These are phyloP conservation scores for Lepidochrysops patricia DNA, from an alignment of 2,888 invertebrate genomes.

Conservation along the genomic window DNA sequence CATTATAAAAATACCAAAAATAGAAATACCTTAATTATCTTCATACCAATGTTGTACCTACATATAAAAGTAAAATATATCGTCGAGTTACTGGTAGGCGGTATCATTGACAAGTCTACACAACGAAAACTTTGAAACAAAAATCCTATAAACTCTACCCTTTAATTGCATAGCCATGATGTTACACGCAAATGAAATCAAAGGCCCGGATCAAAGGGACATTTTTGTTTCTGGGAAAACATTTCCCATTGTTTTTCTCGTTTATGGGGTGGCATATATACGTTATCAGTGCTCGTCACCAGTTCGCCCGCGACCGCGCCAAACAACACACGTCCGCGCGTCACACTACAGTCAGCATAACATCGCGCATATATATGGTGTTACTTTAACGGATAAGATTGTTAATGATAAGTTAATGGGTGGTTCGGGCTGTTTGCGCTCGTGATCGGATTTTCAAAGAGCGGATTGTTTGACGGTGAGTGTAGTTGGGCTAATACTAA, in stretches of 20 bases:
- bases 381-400: constrained; percentile 26
- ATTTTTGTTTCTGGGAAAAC: constrained; percentile 6
- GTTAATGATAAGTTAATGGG: constrained; percentile 59
- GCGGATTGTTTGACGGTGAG: constrained; percentile 53
- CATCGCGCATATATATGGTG: constrained; percentile 14
- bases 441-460: constrained; percentile 52
- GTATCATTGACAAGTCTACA: too few relatives aligned
- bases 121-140: neutral
- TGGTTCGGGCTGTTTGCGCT: constrained; percentile 44
- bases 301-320: constrained; percentile 49
- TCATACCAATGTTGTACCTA: too few relatives aligned
- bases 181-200: neutral
- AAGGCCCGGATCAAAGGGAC: neutral
- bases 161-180: neutral
- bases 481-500: constrained; percentile 23
- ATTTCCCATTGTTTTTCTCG: constrained; percentile 64
- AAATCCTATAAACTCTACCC: neutral
- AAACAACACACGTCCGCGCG: constrained; percentile 46
- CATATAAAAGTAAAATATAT: too few relatives aligned
- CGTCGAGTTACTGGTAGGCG: too few relatives aligned
- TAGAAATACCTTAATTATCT: too few relatives aligned
- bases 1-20: too few relatives aligned
- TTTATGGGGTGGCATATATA: constrained; percentile 39
- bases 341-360: constrained; percentile 19
- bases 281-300: constrained; percentile 56